phyloP scores from a whole-genome alignment of 2,797 vertebrate species.

The Emydoidea blandingii region DNA sequence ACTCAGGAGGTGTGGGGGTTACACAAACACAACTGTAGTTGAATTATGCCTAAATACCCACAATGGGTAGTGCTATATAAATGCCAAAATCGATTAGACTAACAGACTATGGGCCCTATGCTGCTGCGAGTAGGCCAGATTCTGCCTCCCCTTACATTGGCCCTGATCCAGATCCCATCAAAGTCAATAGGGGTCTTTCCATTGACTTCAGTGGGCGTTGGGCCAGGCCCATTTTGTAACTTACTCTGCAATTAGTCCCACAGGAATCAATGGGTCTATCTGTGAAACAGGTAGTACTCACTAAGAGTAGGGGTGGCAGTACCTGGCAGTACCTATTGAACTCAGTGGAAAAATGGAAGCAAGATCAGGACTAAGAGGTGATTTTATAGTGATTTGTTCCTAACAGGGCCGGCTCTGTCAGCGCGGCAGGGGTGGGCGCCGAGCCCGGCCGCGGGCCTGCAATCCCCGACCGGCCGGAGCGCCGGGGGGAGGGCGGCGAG shows the following conservation, averaged over 20 bases:
- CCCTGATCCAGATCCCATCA: background rate
- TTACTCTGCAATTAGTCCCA: background rate
- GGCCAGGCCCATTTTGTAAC: background rate
- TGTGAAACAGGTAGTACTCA: background rate
- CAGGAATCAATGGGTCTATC: background rate
- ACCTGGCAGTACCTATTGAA: background rate
- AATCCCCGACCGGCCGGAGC: no score
- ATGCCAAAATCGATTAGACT: background rate
- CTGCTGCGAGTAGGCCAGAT: background rate
- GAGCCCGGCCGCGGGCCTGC: no score
- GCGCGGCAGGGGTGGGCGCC: no score
- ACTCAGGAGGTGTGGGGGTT: no score
- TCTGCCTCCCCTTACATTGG: background rate
- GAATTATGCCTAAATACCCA: background rate
- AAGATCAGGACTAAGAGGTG: background rate
- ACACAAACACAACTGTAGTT: background rate
- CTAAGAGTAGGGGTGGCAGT: background rate
- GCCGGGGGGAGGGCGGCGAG: no score
- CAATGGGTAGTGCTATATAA: background rate
- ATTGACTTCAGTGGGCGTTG: background rate
- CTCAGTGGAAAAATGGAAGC: background rate
- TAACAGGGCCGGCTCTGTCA: no score
- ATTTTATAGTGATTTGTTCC: background rate
- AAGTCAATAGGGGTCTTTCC: background rate
- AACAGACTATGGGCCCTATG: background rate